phyloP scores from a whole-genome alignment of 2,113 vertebrate species.

The Nerophis lumbriciformis region DNA sequence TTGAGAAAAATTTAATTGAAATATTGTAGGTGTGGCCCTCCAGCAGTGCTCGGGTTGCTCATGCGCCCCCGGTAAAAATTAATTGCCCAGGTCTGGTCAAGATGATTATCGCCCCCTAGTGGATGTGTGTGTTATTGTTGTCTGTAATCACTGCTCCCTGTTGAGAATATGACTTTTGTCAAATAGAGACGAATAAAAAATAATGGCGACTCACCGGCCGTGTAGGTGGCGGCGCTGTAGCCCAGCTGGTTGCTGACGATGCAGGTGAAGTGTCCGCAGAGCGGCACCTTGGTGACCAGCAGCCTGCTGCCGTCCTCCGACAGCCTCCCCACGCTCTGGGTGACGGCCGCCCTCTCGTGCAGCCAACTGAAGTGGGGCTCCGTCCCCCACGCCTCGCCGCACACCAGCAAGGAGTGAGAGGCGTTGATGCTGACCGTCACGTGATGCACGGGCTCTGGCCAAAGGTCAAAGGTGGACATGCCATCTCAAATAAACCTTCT shows the following conservation, averaged over 20 bases:
- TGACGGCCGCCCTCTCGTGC: slow-evolving; percentile 53
- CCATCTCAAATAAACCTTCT: too few species aligned
- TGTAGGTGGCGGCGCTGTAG: slow-evolving; percentile 65
- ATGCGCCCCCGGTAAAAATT: too few species aligned
- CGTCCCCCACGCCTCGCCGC: slow-evolving; percentile 71
- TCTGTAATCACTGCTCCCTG: too few species aligned
- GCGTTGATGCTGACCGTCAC: slow-evolving; percentile 71
- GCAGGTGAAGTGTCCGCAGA: slow-evolving; percentile 75
- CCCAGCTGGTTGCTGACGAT: slow-evolving; percentile 68
- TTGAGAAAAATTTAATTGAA: too few species aligned
- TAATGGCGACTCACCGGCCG: slow-evolving; percentile 47
- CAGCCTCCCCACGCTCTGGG: slow-evolving; percentile 45
- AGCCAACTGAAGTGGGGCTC: slow-evolving; percentile 70
- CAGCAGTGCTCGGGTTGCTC: too few species aligned
- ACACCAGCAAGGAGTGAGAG: slow-evolving; percentile 63
- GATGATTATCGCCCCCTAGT: too few species aligned
- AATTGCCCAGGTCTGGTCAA: too few species aligned
- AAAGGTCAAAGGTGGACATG: slow-evolving; percentile 10
- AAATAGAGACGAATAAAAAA: too few species aligned
- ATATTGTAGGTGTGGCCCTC: too few species aligned
- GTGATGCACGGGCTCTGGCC: slow-evolving; percentile 67
- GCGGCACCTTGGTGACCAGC: slow-evolving; percentile 38
- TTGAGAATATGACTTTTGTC: too few species aligned
- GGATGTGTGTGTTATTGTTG: too few species aligned
- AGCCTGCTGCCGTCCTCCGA: slow-evolving; percentile 58